Base-by-base conservation (phyloP, 1,140 invertebrate genomes). In the Caenorhabditis briggsae region DNA sequence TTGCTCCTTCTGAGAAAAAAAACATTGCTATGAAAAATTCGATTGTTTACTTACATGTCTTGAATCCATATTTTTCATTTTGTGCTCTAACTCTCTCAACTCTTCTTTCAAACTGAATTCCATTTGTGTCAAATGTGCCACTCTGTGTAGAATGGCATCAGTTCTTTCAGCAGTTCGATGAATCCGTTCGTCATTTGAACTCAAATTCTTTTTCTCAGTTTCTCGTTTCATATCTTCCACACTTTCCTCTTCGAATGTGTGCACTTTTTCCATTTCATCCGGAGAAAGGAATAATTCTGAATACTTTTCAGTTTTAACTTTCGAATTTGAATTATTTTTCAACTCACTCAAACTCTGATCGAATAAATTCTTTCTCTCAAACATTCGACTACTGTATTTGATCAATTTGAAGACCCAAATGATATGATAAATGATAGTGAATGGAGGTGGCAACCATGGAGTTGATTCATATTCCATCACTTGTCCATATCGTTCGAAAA, bases 401-500 rank as follows among this genome's bases (percentile, higher is more conserved):
- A 88, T n/a, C 55, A 50, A 93, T 93, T 96, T 97, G 48, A 96
- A 93, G 18, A 97, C 93, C 41, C 96, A 94, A 93, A 96, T 97
- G 61, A 97, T 94, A 92, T 98, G 97, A 92, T 95, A 96, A 87
- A 98, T 94, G 65, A 96, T 94, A 87, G 98, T 98, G 53, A 98
- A 94, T 0, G 97, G 97, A 2, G 97, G 97, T 9, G 97, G 97
- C 83, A 98, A 93, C 11, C 97, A 95, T 0, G 97, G 97, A 89
- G 97, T 97, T 91, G 97, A 96, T 93, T 98, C 97, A 92, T 98
- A 99, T 92, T 98, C 97, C 95, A 99, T 97, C 12, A 98, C 97
- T 82, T 98, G 96, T 33, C 96, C 96, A 93, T 98, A 99, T 84
- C 97, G 94, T 94, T 98, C 97, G 92, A 98, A 99, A 95, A 98